A percentile compares a stretch with the other conserved stretches of the same genome.
Conservation (phyloP, 2,888 invertebrate genomes). For the Noctua fimbriata region DNA sequence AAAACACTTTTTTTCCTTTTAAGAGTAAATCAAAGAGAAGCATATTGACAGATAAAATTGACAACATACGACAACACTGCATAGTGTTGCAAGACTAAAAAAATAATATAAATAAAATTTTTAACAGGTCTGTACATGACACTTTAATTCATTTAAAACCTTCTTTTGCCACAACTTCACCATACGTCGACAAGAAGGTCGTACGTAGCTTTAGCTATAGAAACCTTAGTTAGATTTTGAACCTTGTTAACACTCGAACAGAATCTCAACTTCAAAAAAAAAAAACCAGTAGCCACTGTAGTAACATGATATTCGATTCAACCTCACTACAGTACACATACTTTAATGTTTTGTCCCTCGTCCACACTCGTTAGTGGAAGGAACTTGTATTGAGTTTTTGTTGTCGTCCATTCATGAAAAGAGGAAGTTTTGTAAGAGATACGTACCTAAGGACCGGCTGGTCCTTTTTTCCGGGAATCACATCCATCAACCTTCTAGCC, state of each 20-base stretch:
- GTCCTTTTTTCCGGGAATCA: conserved; percentile 16
- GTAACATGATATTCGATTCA: neutral
- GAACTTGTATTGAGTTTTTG: conserved; percentile 45
- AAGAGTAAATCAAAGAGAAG: too few relatives aligned
- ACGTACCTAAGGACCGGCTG: conserved; percentile 6
- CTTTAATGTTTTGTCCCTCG: conserved; percentile 32
- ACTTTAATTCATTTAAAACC: neutral
- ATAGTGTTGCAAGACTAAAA: too few relatives aligned
- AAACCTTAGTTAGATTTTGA: neutral
- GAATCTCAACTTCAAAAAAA: neutral
- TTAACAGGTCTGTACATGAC: neutral
- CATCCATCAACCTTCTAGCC: neutral
- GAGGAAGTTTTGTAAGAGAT: conserved; percentile 26
- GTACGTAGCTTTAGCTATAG: neutral
- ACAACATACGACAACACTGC: too few relatives aligned
- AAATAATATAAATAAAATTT: too few relatives aligned
- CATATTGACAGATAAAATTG: too few relatives aligned
- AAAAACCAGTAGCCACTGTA: neutral
- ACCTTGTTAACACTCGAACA: neutral
- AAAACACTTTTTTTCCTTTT: too few relatives aligned
- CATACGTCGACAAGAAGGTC: too few relatives aligned
- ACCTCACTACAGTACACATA: conserved; percentile 20
- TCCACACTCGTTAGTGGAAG: conserved; percentile 44
- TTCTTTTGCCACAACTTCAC: neutral
- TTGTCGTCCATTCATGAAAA: conserved; percentile 50